These are phyloP conservation scores for Sepioteuthis lessoniana DNA, from an alignment of 2,888 invertebrate genomes.

Conservation along the genomic window DNA sequence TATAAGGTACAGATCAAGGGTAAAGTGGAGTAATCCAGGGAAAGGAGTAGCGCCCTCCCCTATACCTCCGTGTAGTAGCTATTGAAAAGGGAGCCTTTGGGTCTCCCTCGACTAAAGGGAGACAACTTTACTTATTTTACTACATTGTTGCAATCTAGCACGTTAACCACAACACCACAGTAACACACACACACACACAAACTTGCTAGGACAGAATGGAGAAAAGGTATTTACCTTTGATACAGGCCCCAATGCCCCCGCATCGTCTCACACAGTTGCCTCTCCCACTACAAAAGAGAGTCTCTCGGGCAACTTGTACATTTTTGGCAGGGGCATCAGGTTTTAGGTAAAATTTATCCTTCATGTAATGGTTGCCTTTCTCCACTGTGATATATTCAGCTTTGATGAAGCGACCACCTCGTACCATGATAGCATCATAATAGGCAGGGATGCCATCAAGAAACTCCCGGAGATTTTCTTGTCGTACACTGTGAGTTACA, in stretches of 20 bases:
- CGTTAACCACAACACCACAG: too few relatives aligned
- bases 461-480: neutral
- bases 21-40: too few relatives aligned
- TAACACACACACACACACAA: too few relatives aligned
- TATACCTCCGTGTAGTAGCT: too few relatives aligned
- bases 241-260: neutral
- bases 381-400: neutral
- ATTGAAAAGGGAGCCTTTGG: too few relatives aligned
- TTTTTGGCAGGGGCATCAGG: neutral
- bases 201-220: neutral
- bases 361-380: neutral
- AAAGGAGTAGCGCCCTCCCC: too few relatives aligned
- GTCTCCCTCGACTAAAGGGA: too few relatives aligned
- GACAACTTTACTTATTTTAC: too few relatives aligned
- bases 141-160: too few relatives aligned
- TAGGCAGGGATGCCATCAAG: slow-evolving; percentile 6
- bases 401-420: neutral
- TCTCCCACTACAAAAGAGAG: neutral
- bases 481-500: neutral
- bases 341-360: neutral
- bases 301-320: neutral
- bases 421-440: neutral
- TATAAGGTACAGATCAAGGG: too few relatives aligned
- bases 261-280: neutral
- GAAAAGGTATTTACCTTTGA: neutral